Conservation (phyloP, 1,140 invertebrate species). For the Whitmania pigra region DNA sequence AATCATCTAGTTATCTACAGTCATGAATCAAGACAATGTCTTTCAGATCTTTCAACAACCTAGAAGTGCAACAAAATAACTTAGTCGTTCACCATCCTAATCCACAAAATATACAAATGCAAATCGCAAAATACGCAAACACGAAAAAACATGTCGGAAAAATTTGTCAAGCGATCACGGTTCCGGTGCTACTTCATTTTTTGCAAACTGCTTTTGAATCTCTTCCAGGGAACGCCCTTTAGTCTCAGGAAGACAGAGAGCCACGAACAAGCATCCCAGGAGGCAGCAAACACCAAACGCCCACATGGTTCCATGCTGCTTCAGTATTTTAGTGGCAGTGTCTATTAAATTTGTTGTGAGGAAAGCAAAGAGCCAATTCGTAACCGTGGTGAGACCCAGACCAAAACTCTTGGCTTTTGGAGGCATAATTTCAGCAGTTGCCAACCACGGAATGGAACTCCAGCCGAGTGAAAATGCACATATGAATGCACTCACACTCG, state of each 20-base stretch:
- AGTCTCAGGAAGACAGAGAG: conserved; percentile 36
- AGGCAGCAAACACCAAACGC: conserved; percentile 41
- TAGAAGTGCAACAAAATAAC: too few species aligned
- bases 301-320: conserved; percentile 53
- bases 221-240: conserved; percentile 42
- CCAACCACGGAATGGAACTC: conserved; percentile 82
- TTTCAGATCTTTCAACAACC: too few species aligned
- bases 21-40: too few species aligned
- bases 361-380: conserved; percentile 81
- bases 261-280: conserved; percentile 36
- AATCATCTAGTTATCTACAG: too few species aligned
- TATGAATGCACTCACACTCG: conserved; percentile 68
- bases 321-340: conserved; percentile 56
- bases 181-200: neutral
- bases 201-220: conserved; percentile 27
- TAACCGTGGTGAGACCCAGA: conserved; percentile 66
- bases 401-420: conserved; percentile 69
- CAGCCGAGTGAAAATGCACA: conserved; percentile 77
- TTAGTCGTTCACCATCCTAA: too few species aligned
- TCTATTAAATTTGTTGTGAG: conserved; percentile 64
- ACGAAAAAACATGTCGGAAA: too few species aligned
- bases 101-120: too few species aligned
- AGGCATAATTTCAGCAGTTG: conserved; percentile 81
- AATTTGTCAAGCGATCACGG: neutral
- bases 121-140: too few species aligned